Conservation (phyloP, 35 echinoderm and acorn worm genomes). For the Apostichopus californicus region DNA sequence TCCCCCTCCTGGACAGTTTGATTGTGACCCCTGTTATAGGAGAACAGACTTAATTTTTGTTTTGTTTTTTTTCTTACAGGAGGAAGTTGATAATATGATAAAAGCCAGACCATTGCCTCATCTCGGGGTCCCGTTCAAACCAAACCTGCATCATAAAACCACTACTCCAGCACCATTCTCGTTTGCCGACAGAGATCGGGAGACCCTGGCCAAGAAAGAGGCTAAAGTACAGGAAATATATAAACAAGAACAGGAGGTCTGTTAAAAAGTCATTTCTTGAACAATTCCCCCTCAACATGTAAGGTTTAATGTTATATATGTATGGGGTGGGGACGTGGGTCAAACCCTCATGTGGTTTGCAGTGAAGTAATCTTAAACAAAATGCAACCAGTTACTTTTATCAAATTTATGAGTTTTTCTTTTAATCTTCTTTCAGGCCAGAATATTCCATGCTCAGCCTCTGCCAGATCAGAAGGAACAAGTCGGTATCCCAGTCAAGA, state of each 20-base stretch:
- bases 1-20: too few relatives aligned
- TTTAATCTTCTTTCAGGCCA: conserved; percentile 38
- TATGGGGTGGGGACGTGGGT: too few relatives aligned
- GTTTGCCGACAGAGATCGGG: conserved; percentile 73
- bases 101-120: conserved; percentile 68
- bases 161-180: conserved; percentile 82
- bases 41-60: neutral
- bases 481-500: conserved; percentile 65
- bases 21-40: too few relatives aligned
- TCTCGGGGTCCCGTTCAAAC: conserved; percentile 70
- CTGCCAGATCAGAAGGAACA: conserved; percentile 50
- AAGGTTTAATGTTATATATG: too few relatives aligned
- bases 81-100: conserved; percentile 47
- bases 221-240: conserved; percentile 84
- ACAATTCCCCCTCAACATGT: too few relatives aligned
- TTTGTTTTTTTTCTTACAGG: conserved; percentile 26
- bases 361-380: too few relatives aligned
- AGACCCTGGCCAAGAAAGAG: conserved; percentile 75
- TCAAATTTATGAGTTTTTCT: too few relatives aligned
- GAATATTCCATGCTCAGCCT: conserved; percentile 80
- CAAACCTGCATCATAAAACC: conserved; percentile 68
- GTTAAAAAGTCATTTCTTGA: neutral
- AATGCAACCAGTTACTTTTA: too few relatives aligned
- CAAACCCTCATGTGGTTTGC: too few relatives aligned
- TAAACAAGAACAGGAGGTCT: conserved; percentile 83